Evolutionary conservation across 2,888 invertebrate genomes (phyloP), one percentile per base, ranked within the genome.

Genomic region (Drosophila melanosoma): DNA sequence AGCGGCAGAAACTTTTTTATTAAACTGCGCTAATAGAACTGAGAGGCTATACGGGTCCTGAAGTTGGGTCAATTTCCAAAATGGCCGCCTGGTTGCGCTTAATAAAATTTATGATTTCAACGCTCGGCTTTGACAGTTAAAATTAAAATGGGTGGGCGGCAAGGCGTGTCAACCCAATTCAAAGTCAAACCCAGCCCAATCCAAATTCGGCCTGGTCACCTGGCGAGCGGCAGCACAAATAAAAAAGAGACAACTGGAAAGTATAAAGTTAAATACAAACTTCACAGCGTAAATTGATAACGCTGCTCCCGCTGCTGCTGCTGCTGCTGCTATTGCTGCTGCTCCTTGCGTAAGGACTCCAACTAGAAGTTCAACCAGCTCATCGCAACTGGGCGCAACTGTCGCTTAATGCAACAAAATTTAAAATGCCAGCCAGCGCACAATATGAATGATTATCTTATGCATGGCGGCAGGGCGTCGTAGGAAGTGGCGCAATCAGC

Each of bases 31-130:
- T 87, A 87, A 87, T 87, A 88, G 86, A 81, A 82, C 76, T 77
- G 71, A 72, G 71, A 69, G 72, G 72, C 60, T 42, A 59, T 60
- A 38, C 48, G 59, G 64, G 69, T 69, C 68, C 68, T 61, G 64
- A 72, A 78, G 77, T 69, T 70, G 84, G 89, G 87, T 90, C 90
- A 81, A 72, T 78, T 87, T 82, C 75, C 85, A 83, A 87, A 90
- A 87, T 90, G 90, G 90, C 79, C 90, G 89, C 89, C 81, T 76
- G 91, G 91, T 79, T 89, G 89, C 79, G 90, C 89, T 90, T 89
- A 89, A 91, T 89, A 89, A 91, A 89, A 89, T 89, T 90, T 90
- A 90, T 86, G 90, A 90, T 90, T 90, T 83, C 87, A 79, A 88
- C 79, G 89, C 85, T 82, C 81, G 87, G 77, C 87, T 90, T 84